Evolutionary conservation across 2,888 invertebrate species (phyloP).

Genomic region (Bhutanitis thaidina): DNA sequence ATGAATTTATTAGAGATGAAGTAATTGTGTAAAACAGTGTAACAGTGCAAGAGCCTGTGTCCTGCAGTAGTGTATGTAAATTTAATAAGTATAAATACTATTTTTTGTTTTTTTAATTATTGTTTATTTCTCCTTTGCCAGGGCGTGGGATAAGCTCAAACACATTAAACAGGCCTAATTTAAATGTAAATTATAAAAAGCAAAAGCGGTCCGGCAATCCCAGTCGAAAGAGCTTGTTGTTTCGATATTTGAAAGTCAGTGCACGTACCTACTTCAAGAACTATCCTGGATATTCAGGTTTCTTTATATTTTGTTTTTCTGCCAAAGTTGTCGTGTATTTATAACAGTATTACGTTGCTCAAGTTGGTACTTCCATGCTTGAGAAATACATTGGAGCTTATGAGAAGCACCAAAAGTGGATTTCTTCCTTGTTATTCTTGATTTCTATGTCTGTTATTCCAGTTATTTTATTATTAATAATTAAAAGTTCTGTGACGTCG

Average conservation of each 20-base stretch:
- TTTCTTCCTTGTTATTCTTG: not conserved
- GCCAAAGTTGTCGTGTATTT: not conserved
- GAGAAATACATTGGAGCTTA: not conserved
- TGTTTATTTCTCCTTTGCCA: no score
- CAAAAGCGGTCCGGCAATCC: not conserved
- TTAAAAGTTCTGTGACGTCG: not conserved
- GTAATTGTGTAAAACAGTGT: no score
- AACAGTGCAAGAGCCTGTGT: no score
- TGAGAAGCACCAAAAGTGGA: not conserved
- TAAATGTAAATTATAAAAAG: not conserved
- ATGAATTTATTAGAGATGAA: no score
- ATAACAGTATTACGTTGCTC: not conserved
- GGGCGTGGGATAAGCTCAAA: no score
- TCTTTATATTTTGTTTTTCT: slow-evolving; percentile 1
- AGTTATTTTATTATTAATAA: not conserved
- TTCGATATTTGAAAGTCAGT: not conserved
- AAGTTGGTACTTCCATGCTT: not conserved
- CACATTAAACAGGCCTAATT: no score
- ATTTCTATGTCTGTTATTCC: not conserved
- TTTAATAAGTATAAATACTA: no score
- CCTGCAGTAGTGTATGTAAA: no score
- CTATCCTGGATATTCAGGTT: slow-evolving; percentile 1
- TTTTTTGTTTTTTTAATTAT: no score
- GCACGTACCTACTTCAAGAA: not conserved
- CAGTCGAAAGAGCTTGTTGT: not conserved